Conservation (phyloP, 2,797 vertebrate species). For the Aphelocoma californica region DNA sequence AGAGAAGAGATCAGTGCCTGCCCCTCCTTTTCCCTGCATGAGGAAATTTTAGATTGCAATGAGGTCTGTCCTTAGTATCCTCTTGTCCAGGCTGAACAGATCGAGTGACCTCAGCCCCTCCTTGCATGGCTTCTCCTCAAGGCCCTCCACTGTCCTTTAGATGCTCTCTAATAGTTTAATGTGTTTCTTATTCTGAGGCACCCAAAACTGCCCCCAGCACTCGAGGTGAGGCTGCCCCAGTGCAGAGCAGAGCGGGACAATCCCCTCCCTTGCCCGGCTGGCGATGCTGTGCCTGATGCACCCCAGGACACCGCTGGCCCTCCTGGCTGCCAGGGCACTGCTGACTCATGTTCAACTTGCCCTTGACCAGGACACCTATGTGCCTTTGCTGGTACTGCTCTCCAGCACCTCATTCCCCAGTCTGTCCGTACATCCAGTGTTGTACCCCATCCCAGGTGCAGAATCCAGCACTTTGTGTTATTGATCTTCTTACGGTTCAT, state of each 20-base stretch:
- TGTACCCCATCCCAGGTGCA: neutral
- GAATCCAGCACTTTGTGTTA: neutral
- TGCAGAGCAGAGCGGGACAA: neutral
- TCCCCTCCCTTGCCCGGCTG: neutral
- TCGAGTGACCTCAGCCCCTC: neutral
- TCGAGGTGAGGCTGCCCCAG: rapidly evolving
- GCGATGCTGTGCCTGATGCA: rapidly evolving
- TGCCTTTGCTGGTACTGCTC: neutral
- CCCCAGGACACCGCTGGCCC: rapidly evolving
- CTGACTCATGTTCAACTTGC: rapidly evolving
- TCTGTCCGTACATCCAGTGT: too few relatives aligned
- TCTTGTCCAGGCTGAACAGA: neutral
- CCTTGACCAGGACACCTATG: rapidly evolving
- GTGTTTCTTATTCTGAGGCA: rapidly evolving
- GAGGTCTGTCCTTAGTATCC: too few relatives aligned
- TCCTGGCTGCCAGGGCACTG: neutral
- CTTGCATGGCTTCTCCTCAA: neutral
- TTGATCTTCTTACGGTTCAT: neutral
- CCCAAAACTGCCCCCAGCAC: neutral
- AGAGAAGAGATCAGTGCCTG: too few relatives aligned
- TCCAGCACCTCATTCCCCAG: neutral
- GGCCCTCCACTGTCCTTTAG: too few relatives aligned
- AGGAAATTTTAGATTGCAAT: too few relatives aligned
- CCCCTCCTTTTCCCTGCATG: too few relatives aligned
- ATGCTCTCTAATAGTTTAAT: neutral